These are phyloP conservation scores for Pseudomyrmex concolor DNA, from an alignment of 1,140 invertebrate genomes.

Conservation along the genomic window DNA sequence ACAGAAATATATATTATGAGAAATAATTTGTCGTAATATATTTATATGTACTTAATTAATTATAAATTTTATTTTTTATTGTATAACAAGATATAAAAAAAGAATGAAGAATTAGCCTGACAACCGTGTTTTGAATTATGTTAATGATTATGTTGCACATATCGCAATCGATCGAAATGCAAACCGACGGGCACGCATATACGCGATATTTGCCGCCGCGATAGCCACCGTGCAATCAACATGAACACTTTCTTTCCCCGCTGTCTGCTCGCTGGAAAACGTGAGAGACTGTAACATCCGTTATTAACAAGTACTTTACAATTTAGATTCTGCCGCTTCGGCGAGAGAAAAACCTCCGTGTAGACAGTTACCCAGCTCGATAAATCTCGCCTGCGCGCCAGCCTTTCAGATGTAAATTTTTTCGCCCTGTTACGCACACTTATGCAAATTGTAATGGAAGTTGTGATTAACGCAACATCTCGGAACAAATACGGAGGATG, in stretches of 20 bases:
- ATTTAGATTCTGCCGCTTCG: slow-evolving; percentile 38
- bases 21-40: neutral
- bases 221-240: slow-evolving; percentile 16
- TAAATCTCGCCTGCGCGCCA: slow-evolving; percentile 43
- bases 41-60: neutral
- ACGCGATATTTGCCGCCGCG: neutral
- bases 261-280: slow-evolving; percentile 22
- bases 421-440: slow-evolving; percentile 38
- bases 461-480: slow-evolving; percentile 51
- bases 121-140: neutral
- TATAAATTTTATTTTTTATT: neutral
- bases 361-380: slow-evolving; percentile 47
- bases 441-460: slow-evolving; percentile 56
- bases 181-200: too few species aligned
- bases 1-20: neutral
- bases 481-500: slow-evolving; percentile 53
- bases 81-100: neutral
- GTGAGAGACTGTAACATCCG: slow-evolving; percentile 44
- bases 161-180: slow-evolving; percentile 26
- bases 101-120: neutral
- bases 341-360: slow-evolving; percentile 39
- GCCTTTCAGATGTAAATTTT: slow-evolving; percentile 56
- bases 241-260: slow-evolving; percentile 19
- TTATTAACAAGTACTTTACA: slow-evolving; percentile 51
- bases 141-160: neutral